Evolutionary conservation across 2,113 vertebrate species (phyloP), one percentile per base, ranked within the genome.

Genomic region (Melanotaenia duboulayi): DNA sequence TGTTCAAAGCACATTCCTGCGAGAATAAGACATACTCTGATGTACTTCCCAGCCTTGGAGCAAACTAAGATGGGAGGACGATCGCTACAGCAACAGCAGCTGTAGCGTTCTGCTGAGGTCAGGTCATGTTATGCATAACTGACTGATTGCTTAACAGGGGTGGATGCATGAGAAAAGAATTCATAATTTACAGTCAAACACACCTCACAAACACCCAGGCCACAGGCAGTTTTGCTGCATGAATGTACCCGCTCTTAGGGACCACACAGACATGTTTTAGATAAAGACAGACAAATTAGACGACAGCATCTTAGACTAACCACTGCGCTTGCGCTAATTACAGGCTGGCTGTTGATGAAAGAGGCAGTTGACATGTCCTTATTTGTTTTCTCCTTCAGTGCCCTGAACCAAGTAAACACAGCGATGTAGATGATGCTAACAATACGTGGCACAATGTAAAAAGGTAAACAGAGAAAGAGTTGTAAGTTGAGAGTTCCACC

Each of bases 201-300:
- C 83, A 89, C 87, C 82, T 85, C 67, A 74, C 80, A 89, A 86
- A 90, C 81, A 92, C 71, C 52, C 65, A 60, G 82, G 88, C 87
- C 87, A 89, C 82, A 77, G 80, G 80, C 76, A 52, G 84, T 82
- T 69, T 71, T 16, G 24, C 83, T 55, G 85, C 81, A 87, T 57
- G 67, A 86, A 87, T 76, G 74, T 78, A 90, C 54, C 75, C 48
- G 0, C 66, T 74, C 81, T 58, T 25, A 73, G 80, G 91, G 91
- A 92, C 94, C 93, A 94, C 93, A 93, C 90, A 91, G 90, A 91
- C 90, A 85, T 92, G 91, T 93, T 92, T 91, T 79, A 91, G 86
- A 93, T 91, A 91, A 93, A 93, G 90, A 91, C 91, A 90, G 93
- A 94, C 94, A 94, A 95, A 94, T 94, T 94, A 94, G 91, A 94